Evolutionary conservation across 2,113 vertebrate genomes (phyloP).

Genomic region (Panurus biarmicus): DNA sequence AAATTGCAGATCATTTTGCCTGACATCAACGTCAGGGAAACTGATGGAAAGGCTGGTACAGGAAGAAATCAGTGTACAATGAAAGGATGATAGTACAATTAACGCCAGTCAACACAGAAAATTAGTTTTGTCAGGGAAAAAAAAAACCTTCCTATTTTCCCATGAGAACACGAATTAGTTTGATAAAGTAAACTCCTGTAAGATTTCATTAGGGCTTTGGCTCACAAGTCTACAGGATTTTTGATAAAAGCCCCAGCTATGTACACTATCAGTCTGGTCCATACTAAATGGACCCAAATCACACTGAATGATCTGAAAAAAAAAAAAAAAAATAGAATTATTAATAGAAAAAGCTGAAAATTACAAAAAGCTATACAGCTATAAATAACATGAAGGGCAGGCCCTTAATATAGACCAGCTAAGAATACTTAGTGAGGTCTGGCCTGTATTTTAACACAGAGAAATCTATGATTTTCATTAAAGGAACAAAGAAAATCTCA

Average conservation of each 20-base stretch:
- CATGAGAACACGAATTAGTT: background rate
- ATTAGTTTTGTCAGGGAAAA: slow-evolving; percentile 1
- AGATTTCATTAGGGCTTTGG: background rate
- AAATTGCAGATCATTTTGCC: slow-evolving; percentile 37
- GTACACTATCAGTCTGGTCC: background rate
- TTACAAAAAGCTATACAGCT: background rate
- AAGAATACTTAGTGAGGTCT: background rate
- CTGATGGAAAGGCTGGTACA: slow-evolving; percentile 38
- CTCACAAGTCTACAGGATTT: background rate
- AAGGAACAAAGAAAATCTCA: background rate
- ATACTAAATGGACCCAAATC: background rate
- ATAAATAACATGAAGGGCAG: background rate
- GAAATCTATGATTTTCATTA: background rate
- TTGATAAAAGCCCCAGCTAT: background rate
- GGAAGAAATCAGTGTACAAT: slow-evolving; percentile 49
- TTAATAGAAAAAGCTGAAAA: background rate
- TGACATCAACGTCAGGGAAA: slow-evolving; percentile 44
- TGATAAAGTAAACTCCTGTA: background rate
- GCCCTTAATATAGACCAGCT: background rate
- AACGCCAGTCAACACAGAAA: slow-evolving; percentile 11
- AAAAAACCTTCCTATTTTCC: background rate
- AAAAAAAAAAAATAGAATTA: background rate
- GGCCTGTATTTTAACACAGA: background rate
- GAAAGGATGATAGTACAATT: slow-evolving; percentile 53
- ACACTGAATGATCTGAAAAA: background rate